Evolutionary conservation across 2,797 vertebrate species (phyloP).

Genomic region (Geotrypetes seraphini): DNA sequence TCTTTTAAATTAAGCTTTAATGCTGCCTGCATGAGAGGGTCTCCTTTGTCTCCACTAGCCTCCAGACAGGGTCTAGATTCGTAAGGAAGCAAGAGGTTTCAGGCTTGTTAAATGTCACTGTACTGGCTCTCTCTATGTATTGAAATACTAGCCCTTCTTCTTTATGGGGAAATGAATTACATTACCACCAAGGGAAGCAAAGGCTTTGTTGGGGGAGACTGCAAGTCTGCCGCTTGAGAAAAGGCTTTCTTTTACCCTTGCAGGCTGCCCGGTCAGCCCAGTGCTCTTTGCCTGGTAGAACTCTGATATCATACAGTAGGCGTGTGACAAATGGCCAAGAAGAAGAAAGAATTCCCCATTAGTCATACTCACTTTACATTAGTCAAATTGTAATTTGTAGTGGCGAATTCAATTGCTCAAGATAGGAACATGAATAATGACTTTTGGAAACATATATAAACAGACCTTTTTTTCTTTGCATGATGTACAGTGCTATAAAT

Average conservation of each 20-base stretch:
- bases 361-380: constrained; percentile 25
- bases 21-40: constrained; percentile 70
- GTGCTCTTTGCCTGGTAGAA: constrained; percentile 30
- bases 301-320: constrained; percentile 26
- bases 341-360: constrained; percentile 34
- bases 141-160: constrained; percentile 69
- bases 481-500: neutral
- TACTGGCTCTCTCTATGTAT: constrained; percentile 58
- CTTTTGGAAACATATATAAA: neutral
- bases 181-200: constrained; percentile 42
- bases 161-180: constrained; percentile 46
- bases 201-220: constrained; percentile 48
- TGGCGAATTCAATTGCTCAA: constrained; percentile 4
- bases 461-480: neutral
- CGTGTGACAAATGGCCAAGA: constrained; percentile 22
- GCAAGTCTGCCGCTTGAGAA: constrained; percentile 47
- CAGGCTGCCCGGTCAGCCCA: constrained; percentile 39
- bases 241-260: constrained; percentile 44
- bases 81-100: constrained; percentile 56
- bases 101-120: constrained; percentile 78
- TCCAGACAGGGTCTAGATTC: constrained; percentile 69
- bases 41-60: constrained; percentile 72
- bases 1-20: constrained; percentile 71
- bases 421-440: neutral
- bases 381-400: constrained; percentile 16